phyloP scores from a whole-genome alignment of 2,888 invertebrate genomes.

The Thymelicus lineola region DNA sequence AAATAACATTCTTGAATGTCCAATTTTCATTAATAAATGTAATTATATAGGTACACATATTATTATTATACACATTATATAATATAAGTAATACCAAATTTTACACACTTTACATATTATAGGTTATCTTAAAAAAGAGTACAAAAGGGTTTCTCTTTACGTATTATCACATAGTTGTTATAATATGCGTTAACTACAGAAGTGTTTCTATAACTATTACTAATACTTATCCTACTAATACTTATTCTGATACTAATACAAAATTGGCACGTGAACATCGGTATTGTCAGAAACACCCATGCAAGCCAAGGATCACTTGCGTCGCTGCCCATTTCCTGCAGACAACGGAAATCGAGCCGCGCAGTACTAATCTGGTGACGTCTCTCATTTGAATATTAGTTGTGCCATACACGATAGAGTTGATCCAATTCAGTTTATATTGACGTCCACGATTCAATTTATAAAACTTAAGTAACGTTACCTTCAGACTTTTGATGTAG shows the following conservation, averaged over 20 bases:
- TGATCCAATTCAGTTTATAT: slow-evolving; percentile 31
- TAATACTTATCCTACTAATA: not conserved
- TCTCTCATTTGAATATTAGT: slow-evolving; percentile 46
- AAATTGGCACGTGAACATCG: not conserved
- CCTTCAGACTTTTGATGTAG: no score
- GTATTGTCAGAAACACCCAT: slow-evolving; percentile 12
- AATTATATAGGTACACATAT: no score
- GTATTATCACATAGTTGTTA: no score
- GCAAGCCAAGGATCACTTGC: slow-evolving; percentile 8
- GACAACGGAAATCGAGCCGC: slow-evolving; percentile 52
- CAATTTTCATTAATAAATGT: no score
- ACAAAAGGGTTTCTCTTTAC: no score
- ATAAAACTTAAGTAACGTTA: not conserved
- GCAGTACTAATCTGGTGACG: slow-evolving; percentile 46
- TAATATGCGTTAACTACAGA: no score
- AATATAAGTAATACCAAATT: no score
- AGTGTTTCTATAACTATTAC: no score
- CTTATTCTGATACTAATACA: not conserved
- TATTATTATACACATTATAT: no score
- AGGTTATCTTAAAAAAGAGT: no score
- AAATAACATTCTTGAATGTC: no score
- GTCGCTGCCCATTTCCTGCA: slow-evolving; percentile 32
- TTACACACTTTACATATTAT: no score
- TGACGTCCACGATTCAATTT: slow-evolving; percentile 53
- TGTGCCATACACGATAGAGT: slow-evolving; percentile 38